Evolutionary conservation across 2,888 invertebrate genomes (phyloP).

Genomic region (Willowsia nigromaculata): DNA sequence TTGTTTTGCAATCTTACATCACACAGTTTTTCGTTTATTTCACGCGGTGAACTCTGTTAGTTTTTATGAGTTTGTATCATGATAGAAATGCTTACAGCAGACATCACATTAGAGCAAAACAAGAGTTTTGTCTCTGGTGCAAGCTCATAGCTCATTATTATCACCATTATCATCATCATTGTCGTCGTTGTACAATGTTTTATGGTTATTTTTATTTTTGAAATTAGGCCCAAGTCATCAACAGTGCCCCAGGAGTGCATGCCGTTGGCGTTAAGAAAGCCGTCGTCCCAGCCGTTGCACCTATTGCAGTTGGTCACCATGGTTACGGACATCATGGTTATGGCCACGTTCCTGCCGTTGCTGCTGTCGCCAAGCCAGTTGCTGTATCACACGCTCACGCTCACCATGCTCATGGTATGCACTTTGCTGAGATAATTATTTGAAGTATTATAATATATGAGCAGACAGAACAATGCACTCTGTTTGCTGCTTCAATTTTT

Average conservation of each 20-base stretch:
- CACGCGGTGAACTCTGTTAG: not conserved
- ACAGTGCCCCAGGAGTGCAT: slow-evolving; percentile 57
- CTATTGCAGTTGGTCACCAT: slow-evolving; percentile 45
- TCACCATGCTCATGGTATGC: slow-evolving; percentile 49
- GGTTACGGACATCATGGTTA: slow-evolving; percentile 48
- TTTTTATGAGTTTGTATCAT: not conserved
- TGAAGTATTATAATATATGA: not conserved
- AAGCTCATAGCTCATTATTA: not conserved
- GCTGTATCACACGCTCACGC: slow-evolving; percentile 49
- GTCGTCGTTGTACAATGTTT: not conserved
- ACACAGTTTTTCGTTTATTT: not conserved
- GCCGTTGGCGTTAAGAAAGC: slow-evolving; percentile 62
- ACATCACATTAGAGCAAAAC: not conserved
- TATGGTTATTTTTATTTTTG: not conserved
- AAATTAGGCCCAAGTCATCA: slow-evolving; percentile 60
- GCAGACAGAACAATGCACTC: not conserved
- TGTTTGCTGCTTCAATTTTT: not conserved
- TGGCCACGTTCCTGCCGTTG: slow-evolving; percentile 18
- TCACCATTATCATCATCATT: not conserved
- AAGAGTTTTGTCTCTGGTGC: not conserved
- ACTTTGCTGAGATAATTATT: too few species aligned
- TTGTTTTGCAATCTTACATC: slow-evolving; percentile 40
- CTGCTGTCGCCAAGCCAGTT: slow-evolving; percentile 50
- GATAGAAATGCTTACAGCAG: not conserved
- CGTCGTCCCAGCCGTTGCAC: slow-evolving; percentile 59